Evolutionary conservation across 1,140 invertebrate genomes (phyloP).

Genomic region (Temnothorax longispinosus): DNA sequence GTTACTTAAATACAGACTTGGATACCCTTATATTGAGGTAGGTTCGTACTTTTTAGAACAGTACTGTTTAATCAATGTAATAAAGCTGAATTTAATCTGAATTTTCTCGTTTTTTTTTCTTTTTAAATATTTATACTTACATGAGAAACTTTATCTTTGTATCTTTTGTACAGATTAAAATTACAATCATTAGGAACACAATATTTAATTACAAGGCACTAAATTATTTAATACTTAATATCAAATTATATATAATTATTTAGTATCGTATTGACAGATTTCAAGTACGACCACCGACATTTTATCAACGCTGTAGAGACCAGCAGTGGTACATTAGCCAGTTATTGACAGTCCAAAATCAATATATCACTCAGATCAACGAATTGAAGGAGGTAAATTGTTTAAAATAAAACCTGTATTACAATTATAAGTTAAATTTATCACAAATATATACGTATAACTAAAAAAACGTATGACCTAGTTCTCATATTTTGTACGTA

Average conservation of each 20-base stretch:
- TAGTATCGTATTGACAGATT: constrained; percentile 87
- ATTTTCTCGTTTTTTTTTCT: neutral
- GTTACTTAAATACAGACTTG: constrained; percentile 92
- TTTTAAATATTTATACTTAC: constrained; percentile 7
- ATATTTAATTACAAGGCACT: neutral
- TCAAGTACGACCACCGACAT: constrained; percentile 96
- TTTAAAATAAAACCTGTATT: neutral
- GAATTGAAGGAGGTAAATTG: constrained; percentile 92
- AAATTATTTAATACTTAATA: neutral
- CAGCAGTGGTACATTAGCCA: constrained; percentile 98
- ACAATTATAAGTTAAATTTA: neutral
- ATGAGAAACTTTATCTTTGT: constrained; percentile 4
- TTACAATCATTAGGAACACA: neutral
- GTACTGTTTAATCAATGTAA: neutral
- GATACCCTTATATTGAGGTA: constrained; percentile 92
- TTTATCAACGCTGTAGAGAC: constrained; percentile 96
- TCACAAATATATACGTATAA: neutral
- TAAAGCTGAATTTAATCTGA: neutral
- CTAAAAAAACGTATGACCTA: neutral
- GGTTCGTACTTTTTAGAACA: constrained; percentile 32
- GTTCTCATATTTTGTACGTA: neutral
- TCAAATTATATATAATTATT: neutral
- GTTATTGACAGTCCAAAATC: constrained; percentile 92
- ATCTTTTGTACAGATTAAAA: neutral
- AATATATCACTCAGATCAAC: constrained; percentile 93